Percentiles rank a stretch among this genome's conserved stretches.
These are phyloP conservation scores for Leucophenga varia DNA, from an alignment of 1,140 invertebrate genomes.

Conservation along the genomic window DNA sequence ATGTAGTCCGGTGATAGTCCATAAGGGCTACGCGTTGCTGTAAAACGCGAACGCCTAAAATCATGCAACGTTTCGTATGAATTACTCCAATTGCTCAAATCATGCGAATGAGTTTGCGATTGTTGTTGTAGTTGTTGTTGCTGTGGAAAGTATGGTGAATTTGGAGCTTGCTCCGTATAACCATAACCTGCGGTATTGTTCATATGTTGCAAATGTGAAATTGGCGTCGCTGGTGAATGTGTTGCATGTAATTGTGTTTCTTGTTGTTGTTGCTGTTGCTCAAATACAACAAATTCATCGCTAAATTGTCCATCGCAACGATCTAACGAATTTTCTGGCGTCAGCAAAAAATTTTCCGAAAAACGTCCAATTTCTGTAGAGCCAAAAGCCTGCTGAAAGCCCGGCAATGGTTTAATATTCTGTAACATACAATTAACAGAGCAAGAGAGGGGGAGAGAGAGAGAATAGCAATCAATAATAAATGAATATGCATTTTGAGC, in stretches of 20 bases:
- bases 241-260: too few species aligned
- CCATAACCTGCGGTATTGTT: conserved; percentile 13
- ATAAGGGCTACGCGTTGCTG: conserved; percentile 25
- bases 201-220: conserved; percentile 24
- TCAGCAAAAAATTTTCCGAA: conserved; percentile 59
- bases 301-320: conserved; percentile 14
- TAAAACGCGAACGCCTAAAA: conserved; percentile 30
- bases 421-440: conserved; percentile 8
- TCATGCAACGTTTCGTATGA: too few species aligned
- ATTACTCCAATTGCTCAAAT: too few species aligned
- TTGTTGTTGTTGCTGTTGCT: background rate
- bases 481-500: background rate
- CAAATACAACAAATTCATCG: conserved; percentile 31
- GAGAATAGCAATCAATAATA: background rate
- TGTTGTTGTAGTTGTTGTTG: conserved; percentile 1
- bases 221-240: conserved; percentile 1
- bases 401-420: conserved; percentile 63
- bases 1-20: conserved; percentile 34
- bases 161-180: too few species aligned
- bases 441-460: background rate
- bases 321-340: conserved; percentile 35
- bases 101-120: conserved; percentile 16
- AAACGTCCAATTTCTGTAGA: conserved; percentile 76
- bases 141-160: too few species aligned
- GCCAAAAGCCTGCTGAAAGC: conserved; percentile 76